phyloP scores from a whole-genome alignment of 2,888 invertebrate genomes.

The Melanargia galathea region DNA sequence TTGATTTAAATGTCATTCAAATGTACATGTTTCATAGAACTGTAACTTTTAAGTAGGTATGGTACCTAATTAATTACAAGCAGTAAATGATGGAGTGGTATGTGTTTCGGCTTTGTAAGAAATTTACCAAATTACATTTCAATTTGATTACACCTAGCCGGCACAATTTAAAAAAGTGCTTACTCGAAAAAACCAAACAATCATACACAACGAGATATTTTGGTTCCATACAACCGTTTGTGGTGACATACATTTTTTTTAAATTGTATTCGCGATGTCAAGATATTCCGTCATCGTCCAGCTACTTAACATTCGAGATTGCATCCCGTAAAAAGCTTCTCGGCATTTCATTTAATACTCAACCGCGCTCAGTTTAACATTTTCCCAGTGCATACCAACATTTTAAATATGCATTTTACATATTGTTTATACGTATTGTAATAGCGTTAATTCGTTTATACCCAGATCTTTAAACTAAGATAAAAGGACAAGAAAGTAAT shows the following conservation, averaged over 20 bases:
- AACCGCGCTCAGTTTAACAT: background rate
- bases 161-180: background rate
- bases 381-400: constrained; percentile 14
- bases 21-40: background rate
- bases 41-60: too few relatives aligned
- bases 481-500: too few relatives aligned
- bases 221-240: constrained; percentile 19
- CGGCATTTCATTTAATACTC: constrained; percentile 23
- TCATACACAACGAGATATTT: constrained; percentile 12
- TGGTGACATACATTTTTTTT: constrained; percentile 17
- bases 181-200: background rate
- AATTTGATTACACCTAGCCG: too few relatives aligned
- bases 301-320: constrained; percentile 32
- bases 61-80: too few relatives aligned
- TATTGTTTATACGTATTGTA: too few relatives aligned
- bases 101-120: too few relatives aligned
- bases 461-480: too few relatives aligned
- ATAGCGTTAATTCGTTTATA: too few relatives aligned
- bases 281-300: constrained; percentile 32
- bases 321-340: constrained; percentile 28
- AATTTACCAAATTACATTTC: too few relatives aligned
- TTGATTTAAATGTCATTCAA: background rate
- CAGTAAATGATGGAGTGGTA: too few relatives aligned
- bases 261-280: constrained; percentile 22
- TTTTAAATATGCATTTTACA: background rate